Evolutionary conservation across 2,888 invertebrate genomes (phyloP), one percentile per base, ranked within the genome.

Genomic region (Nymphalis urticae): DNA sequence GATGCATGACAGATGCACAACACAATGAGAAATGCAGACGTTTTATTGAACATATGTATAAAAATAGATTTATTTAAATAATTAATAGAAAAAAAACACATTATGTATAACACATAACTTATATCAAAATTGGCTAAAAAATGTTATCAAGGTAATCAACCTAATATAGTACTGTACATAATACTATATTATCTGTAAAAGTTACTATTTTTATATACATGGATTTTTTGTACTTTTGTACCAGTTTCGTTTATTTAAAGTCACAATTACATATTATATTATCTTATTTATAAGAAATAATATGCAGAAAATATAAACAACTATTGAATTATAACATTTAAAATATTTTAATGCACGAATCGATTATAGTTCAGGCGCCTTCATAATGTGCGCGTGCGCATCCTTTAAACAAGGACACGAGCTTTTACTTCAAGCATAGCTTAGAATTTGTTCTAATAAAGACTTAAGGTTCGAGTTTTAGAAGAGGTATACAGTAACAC

Each of bases 331-430:
- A 27, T 56, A 56, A 56, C 27, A 17, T 54, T 56, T 58, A 13
- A 60, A 42, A 19, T 53, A 47, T 19, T 53, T 60, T 17, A 5
- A 64, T 8, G 66, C 69, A 66, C 51, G 68, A 62, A 62, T 62
- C 48, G 27, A 62, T 32, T 62, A 69, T 64, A 66, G 27, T 66
- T 42, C 53, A 66, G 53, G 51, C 27, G 48, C 21, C 54, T 47
- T 21, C 7, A 62, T 54, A 42, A 32, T 62, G 70, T 73, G 76
- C 72, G 72, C 74, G 61, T 10, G 70, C 76, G 77, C 78, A 80
- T 82, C 80, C 79, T 80, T 80, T 78, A 81, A 75, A 80, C 84
- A 83, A 84, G 84, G 80, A 79, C 82, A 71, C 67, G 72, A 79
- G 76, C 78, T 73, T 70, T 75, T 75, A 72, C 76, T 65, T 47